Percentiles rank a stretch among this genome's conserved stretches.
Conservation (phyloP, 2,888 invertebrate genomes). For the Iselma pallidipennis region DNA sequence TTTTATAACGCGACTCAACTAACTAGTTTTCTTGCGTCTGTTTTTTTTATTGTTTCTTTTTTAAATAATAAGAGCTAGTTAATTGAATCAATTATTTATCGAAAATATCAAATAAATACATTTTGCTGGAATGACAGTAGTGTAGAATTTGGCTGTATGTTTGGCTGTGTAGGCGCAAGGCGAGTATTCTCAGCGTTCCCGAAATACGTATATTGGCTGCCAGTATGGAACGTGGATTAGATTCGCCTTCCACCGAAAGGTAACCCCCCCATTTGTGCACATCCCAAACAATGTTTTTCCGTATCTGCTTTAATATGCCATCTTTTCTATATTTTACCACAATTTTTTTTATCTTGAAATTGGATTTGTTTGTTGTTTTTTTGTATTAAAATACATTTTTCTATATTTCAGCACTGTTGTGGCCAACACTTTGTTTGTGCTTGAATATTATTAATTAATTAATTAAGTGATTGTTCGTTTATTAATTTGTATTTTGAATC, state of each 20-base stretch:
- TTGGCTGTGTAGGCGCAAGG: slow-evolving; percentile 65
- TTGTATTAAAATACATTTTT: neutral
- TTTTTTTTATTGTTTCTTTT: neutral
- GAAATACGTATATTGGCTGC: slow-evolving; percentile 83
- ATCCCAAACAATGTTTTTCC: too few species aligned
- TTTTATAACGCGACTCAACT: too few species aligned
- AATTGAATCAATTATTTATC: neutral
- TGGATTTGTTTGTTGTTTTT: neutral
- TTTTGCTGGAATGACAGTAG: slow-evolving; percentile 35
- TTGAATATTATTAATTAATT: neutral
- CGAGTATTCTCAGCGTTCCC: slow-evolving; percentile 76
- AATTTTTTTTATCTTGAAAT: neutral
- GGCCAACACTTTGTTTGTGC: slow-evolving; percentile 5
- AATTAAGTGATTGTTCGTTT: too few species aligned
- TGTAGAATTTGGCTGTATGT: slow-evolving; percentile 46
- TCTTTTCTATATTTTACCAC: slow-evolving; percentile 8
- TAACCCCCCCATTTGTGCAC: slow-evolving; percentile 30
- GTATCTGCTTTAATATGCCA: slow-evolving; percentile 19
- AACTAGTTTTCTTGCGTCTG: slow-evolving; percentile 6
- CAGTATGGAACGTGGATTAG: slow-evolving; percentile 79
- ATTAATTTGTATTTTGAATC: neutral
- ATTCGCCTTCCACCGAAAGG: slow-evolving; percentile 55
- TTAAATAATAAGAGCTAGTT: neutral
- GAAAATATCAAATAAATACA: neutral
- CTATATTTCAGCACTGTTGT: slow-evolving; percentile 10